Percentiles rank a stretch among this genome's conserved stretches.
These are phyloP conservation scores for Tupiocoris notatus DNA, from an alignment of 2,888 invertebrate genomes.

Conservation along the genomic window DNA sequence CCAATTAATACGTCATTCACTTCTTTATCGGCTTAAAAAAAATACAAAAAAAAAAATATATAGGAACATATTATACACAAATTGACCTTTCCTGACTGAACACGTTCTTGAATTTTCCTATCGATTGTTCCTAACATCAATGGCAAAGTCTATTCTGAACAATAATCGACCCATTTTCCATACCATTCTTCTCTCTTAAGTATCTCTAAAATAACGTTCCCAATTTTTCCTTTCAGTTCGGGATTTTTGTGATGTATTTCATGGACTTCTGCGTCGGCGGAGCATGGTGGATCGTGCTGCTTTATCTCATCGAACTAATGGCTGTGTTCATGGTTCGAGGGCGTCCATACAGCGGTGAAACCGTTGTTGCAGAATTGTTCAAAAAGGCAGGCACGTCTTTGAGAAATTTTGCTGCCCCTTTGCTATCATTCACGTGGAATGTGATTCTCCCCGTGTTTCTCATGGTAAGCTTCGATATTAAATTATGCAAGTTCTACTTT, in stretches of 20 bases:
- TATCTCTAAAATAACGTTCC: too few species aligned
- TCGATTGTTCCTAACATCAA: too few species aligned
- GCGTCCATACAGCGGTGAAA: conserved; percentile 79
- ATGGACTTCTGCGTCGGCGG: conserved; percentile 81
- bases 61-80: too few species aligned
- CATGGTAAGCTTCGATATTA: conserved; percentile 62
- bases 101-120: too few species aligned
- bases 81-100: too few species aligned
- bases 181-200: too few species aligned
- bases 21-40: too few species aligned
- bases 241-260: conserved; percentile 78
- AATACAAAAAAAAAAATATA: too few species aligned
- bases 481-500: too few species aligned
- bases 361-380: conserved; percentile 62
- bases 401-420: conserved; percentile 64
- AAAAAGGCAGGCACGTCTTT: conserved; percentile 56
- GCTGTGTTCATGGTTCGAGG: conserved; percentile 86
- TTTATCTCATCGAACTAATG: conserved; percentile 72
- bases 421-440: conserved; percentile 84
- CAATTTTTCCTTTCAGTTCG: conserved; percentile 60
- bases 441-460: conserved; percentile 78
- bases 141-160: too few species aligned
- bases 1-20: too few species aligned
- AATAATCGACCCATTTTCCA: too few species aligned
- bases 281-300: conserved; percentile 80